A percentile compares a stretch with the other conserved stretches of the same genome.
Conservation (phyloP, 92 coral and sea anemone species). For the Plumapathes pennacea region DNA sequence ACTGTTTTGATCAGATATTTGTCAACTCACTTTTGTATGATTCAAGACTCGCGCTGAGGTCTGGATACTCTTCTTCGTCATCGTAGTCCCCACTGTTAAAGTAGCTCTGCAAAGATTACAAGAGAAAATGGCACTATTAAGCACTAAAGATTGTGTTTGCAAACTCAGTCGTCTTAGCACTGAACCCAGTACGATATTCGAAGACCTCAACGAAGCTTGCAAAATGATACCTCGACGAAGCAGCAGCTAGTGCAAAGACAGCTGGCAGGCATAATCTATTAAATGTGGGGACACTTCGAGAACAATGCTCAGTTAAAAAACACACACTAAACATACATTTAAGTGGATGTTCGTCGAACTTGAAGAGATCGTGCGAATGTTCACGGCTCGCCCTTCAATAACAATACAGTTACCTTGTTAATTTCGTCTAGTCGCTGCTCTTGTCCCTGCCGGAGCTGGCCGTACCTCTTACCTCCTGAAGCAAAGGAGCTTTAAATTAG, state of each 20-base stretch:
- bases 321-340: neutral
- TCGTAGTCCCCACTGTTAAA: constrained; percentile 89
- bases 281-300: neutral
- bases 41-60: constrained; percentile 67
- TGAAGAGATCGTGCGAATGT: neutral
- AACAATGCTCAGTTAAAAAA: too few relatives aligned
- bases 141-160: neutral
- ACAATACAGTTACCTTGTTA: constrained; percentile 65
- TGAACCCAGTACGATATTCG: neutral
- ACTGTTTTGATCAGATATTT: neutral
- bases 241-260: neutral
- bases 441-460: constrained; percentile 59
- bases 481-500: neutral
- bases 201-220: too few relatives aligned
- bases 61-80: constrained; percentile 95
- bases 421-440: constrained; percentile 75
- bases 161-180: neutral
- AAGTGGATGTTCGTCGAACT: neutral
- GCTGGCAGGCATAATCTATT: constrained; percentile 1
- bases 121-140: neutral
- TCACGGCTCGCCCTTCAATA: too few relatives aligned
- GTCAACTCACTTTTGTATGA: constrained; percentile 76
- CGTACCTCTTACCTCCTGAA: constrained; percentile 86
- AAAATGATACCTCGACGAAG: too few relatives aligned
- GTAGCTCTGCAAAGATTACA: constrained; percentile 61